Evolutionary conservation across 2,113 vertebrate genomes (phyloP), one percentile per base, ranked within the genome.

Genomic region (Chelonoidis abingdonii): DNA sequence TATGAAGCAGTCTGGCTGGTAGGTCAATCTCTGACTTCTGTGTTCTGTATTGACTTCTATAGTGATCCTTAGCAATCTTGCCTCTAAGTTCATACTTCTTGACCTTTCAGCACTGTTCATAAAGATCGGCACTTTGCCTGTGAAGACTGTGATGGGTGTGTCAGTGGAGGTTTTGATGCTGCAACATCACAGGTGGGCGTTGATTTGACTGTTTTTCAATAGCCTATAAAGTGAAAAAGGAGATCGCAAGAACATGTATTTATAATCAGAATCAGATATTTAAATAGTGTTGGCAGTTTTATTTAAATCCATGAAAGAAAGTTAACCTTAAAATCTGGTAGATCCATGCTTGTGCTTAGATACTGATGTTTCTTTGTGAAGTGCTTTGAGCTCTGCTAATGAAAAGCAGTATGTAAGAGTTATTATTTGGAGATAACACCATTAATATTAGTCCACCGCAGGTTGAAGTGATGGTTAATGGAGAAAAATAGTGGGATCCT

Each of bases 1-100:
- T 92, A 99, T 99, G 99, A 99, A 99, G 90, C 98, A 97, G 19
- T 99, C 99, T 25, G 99, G 99, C 87, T 99, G 99, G 99, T 99
- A 98, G 50, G 99, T 99, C 92, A 87, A 93, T 50, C 78, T 92
- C 92, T 89, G 24, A 72, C 31, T 88, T 59, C 5, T 91, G 5
- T 83, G 96, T 1, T 91, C 1, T 81, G 14, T 89, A 54, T 44
- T 94, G 62, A 16, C 14, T 13, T 72, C 2, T 3, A 10, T 57
- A 0, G 21, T 79, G 47, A 21, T 81, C 25, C 53, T 7, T 57
- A 24, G 44, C 11, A 31, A 13, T 25, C 49, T 56, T 88, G 41
- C 5, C 3, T 89, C 0, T 89, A 53, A 88, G 22, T 80, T n/a
- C 5, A 4, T 57, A 22, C 84, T 35, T 79, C 72, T 97, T 59